phyloP scores from a whole-genome alignment of 30 jellyfish, hydroid and myxozoan genomes.

The Mastigias papua region DNA sequence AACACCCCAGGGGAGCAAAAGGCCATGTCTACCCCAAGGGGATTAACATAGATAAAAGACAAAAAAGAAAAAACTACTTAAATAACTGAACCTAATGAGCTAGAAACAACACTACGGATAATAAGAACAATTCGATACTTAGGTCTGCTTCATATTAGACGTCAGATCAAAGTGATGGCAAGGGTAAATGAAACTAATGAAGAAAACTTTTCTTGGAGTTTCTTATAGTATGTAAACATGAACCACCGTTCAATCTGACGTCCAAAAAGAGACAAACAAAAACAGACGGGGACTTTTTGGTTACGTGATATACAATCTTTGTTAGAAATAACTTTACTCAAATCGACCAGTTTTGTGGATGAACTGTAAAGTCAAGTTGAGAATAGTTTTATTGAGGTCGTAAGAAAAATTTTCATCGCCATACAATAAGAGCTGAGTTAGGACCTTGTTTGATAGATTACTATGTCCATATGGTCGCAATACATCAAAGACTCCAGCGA shows the following conservation, averaged over 20 bases:
- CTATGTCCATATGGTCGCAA: constrained; percentile 1
- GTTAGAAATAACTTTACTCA: constrained; percentile 12
- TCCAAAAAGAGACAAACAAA: constrained; percentile 9
- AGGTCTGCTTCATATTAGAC: constrained; percentile 22
- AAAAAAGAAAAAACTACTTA: background rate
- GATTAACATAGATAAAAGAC: constrained; percentile 10
- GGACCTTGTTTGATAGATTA: constrained; percentile 13
- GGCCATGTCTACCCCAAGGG: constrained; percentile 19
- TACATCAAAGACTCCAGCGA: constrained; percentile 20
- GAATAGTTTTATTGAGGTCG: constrained; percentile 21
- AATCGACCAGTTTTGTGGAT: constrained; percentile 44
- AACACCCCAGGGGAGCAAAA: constrained; percentile 31
- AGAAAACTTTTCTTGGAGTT: constrained; percentile 1
- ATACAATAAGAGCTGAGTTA: constrained; percentile 32
- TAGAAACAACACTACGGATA: constrained; percentile 4
- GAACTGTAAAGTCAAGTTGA: constrained; percentile 20
- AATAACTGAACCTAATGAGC: constrained; percentile 20
- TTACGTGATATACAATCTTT: constrained; percentile 1
- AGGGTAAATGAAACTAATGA: constrained; percentile 4
- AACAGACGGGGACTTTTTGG: constrained; percentile 15
- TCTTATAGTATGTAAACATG: too few relatives aligned
- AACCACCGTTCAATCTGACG: background rate
- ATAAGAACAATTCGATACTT: constrained; percentile 15
- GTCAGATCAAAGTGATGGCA: constrained; percentile 25
- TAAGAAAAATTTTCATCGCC: constrained; percentile 43